phyloP scores from a whole-genome alignment of 2,888 invertebrate genomes.

The Laothoe populi region DNA sequence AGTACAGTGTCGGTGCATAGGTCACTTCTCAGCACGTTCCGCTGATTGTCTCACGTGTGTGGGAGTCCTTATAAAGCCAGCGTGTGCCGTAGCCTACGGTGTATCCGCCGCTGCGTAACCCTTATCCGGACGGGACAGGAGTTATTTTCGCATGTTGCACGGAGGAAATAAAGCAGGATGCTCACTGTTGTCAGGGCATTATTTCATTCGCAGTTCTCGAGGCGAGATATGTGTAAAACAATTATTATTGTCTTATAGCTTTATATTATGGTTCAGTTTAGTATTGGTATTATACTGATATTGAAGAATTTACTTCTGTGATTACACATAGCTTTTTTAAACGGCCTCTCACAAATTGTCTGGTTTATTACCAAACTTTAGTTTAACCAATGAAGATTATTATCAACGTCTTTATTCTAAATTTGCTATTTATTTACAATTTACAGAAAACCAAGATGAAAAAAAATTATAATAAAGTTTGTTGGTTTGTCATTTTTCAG shows the following conservation, averaged over 20 bases:
- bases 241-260: constrained; percentile 14
- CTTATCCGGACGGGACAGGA: constrained; percentile 10
- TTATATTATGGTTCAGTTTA: constrained; percentile 6
- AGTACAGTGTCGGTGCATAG: constrained; percentile 40
- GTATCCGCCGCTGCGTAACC: not conserved
- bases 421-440: too few species aligned
- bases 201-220: constrained; percentile 53
- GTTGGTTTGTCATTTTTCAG: too few species aligned
- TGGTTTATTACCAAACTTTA: too few species aligned
- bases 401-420: too few species aligned
- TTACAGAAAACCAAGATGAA: too few species aligned
- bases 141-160: not conserved
- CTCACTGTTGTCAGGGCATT: constrained; percentile 53
- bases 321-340: too few species aligned
- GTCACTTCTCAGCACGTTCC: constrained; percentile 53
- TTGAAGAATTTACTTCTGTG: too few species aligned
- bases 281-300: not conserved
- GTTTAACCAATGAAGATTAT: too few species aligned
- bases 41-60: constrained; percentile 65
- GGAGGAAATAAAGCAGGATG: constrained; percentile 47
- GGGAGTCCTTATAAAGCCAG: constrained; percentile 52
- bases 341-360: too few species aligned
- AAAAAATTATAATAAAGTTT: too few species aligned
- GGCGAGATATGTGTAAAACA: constrained; percentile 21
- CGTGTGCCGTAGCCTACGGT: not conserved